Evolutionary conservation across 2,888 invertebrate species (phyloP), one percentile per base, ranked within the genome.

Genomic region (Myathropa florea): DNA sequence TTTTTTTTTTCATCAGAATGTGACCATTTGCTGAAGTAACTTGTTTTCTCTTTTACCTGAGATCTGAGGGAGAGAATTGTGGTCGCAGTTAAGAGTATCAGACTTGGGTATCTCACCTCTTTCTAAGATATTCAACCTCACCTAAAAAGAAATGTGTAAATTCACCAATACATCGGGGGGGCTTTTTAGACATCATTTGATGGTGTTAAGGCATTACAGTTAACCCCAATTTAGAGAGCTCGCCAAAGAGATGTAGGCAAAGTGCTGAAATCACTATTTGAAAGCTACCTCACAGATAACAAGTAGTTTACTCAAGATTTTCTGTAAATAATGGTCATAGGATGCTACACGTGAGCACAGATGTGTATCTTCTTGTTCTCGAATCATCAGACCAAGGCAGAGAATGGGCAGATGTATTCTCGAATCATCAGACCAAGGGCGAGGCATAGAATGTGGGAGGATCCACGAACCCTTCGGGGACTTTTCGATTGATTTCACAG

Each of bases 131-230:
- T 33, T 68, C 18, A 64, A 39, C 67, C 67, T 65, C 76, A 60
- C 26, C 63, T 46, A 46, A 36, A 60, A 71, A 46, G 23, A 64
- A 57, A 59, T 30, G 46, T 14, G 10, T 14, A 4, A 36, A 61
- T 59, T 59, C 53, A 80, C 60, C 53, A 46, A 70, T 24, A 65
- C 70, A 76, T 39, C 18, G 7, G 14, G 28, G 18, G 10, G 23
- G n/a, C 59, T 61, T 12, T 10, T 39, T 61, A 75, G 30, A 23
- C 60, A 36, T 7, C 6, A 46, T 75, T 80, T 84, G 39, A 55
- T 79, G 26, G 70, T 55, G 60, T 75, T 70, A 60, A 83, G n/a
- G 75, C 63, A 75, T 59, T 61, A 65, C 79, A 70, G 64, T 79
- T 83, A 83, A 79, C 75, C 70, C 71, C 64, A 64, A 72, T 83